Percentiles rank a stretch among this genome's conserved stretches.
phyloP scores from a whole-genome alignment of 2,888 invertebrate genomes.

The Desoria tigrina region DNA sequence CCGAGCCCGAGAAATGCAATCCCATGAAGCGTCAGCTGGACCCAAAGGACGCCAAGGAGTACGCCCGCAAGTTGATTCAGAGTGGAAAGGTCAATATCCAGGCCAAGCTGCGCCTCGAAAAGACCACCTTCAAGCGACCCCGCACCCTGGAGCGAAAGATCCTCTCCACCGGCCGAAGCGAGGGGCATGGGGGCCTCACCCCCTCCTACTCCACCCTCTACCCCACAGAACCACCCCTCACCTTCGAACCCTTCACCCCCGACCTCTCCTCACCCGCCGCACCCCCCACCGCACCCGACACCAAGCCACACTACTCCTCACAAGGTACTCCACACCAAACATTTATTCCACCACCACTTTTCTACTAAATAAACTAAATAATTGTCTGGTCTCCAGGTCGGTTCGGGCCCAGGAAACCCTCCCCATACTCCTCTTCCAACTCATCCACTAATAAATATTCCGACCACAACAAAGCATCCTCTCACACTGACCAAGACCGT shows the following conservation, averaged over 20 bases:
- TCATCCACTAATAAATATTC: too few relatives aligned
- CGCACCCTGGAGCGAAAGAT: conserved; percentile 78
- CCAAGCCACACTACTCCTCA: background rate
- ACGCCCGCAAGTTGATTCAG: conserved; percentile 90
- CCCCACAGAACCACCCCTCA: conserved; percentile 10
- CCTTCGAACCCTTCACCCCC: conserved; percentile 49
- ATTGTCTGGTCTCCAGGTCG: too few relatives aligned
- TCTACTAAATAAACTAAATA: too few relatives aligned
- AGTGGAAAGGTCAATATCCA: conserved; percentile 87
- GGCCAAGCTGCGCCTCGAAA: conserved; percentile 82
- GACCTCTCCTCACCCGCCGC: background rate
- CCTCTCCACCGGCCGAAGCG: conserved; percentile 44
- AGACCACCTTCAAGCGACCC: conserved; percentile 85
- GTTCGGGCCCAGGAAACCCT: too few relatives aligned
- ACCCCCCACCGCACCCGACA: too few relatives aligned
- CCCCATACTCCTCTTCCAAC: too few relatives aligned
- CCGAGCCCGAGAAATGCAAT: conserved; percentile 75
- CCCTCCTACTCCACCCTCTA: conserved; percentile 35
- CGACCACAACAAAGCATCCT: too few relatives aligned
- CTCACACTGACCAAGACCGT: too few relatives aligned
- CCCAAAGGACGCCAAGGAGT: conserved; percentile 89
- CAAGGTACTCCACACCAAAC: too few relatives aligned
- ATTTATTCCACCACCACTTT: too few relatives aligned
- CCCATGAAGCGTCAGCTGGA: conserved; percentile 83
- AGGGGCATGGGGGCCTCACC: conserved; percentile 44